phyloP scores from a whole-genome alignment of 2,113 vertebrate genomes.

The Lagenorhynchus albirostris region DNA sequence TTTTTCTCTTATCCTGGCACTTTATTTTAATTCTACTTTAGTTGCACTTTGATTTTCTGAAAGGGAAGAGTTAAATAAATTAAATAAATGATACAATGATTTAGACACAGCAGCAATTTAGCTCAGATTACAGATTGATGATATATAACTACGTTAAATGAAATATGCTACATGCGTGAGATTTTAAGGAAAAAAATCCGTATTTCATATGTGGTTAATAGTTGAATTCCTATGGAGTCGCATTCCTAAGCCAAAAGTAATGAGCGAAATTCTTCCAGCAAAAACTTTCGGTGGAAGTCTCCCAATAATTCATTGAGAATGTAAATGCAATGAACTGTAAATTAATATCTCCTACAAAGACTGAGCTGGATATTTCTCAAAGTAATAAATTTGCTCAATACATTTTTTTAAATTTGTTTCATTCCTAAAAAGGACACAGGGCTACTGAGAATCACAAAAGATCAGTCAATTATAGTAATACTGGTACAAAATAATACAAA shows the following conservation, averaged over 20 bases:
- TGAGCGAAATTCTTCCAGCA: slow-evolving; percentile 47
- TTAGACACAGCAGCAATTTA: background rate
- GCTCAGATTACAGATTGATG: background rate
- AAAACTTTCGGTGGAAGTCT: slow-evolving; percentile 43
- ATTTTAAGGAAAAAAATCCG: background rate
- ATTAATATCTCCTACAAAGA: slow-evolving; percentile 47
- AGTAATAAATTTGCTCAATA: slow-evolving; percentile 23
- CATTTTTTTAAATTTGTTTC: background rate
- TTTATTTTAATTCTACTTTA: slow-evolving; percentile 43
- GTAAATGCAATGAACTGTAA: background rate
- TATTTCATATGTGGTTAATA: background rate
- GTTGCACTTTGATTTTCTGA: slow-evolving; percentile 38
- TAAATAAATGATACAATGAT: slow-evolving; percentile 39
- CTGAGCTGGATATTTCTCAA: background rate
- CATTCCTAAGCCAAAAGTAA: slow-evolving; percentile 58
- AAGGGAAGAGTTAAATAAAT: slow-evolving; percentile 31
- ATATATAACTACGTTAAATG: background rate
- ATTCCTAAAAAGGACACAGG: slow-evolving; percentile 19
- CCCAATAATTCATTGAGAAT: slow-evolving; percentile 47
- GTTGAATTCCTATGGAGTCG: background rate
- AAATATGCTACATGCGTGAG: background rate
- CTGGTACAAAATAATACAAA: background rate
- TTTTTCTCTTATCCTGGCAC: slow-evolving; percentile 23
- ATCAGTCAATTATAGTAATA: background rate
- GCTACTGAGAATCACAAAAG: slow-evolving; percentile 16